phyloP scores from a whole-genome alignment of 1,140 invertebrate genomes.

The Ceratosolen fusciceps region DNA sequence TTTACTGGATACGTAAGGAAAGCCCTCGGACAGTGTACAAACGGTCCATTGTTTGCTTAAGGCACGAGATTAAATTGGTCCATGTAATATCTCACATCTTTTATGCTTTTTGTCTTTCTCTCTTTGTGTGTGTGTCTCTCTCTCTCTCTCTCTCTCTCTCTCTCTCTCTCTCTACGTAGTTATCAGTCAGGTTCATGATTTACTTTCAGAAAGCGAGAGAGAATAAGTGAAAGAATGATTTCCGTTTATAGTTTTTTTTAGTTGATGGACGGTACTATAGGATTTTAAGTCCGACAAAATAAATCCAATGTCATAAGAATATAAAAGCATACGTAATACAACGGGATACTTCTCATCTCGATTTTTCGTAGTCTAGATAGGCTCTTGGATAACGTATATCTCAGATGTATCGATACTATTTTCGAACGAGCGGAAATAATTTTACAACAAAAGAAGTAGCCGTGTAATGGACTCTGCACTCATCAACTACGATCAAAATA shows the following conservation, averaged over 20 bases:
- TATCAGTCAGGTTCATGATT: not conserved
- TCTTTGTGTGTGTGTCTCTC: slow-evolving; percentile 4
- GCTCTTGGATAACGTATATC: not conserved
- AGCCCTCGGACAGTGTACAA: slow-evolving; percentile 41
- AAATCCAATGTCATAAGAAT: too few relatives aligned
- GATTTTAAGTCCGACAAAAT: not conserved
- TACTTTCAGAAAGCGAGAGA: not conserved
- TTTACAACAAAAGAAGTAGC: too few relatives aligned
- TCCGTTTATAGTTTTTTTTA: slow-evolving; percentile 36
- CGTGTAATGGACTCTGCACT: too few relatives aligned
- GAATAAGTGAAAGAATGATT: slow-evolving; percentile 17
- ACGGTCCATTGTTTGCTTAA: slow-evolving; percentile 54
- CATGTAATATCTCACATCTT: slow-evolving; percentile 5
- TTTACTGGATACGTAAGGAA: not conserved
- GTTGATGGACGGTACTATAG: slow-evolving; percentile 21
- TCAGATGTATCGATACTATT: not conserved
- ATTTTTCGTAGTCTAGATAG: not conserved
- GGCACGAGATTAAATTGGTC: slow-evolving; percentile 44
- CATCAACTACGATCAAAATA: too few relatives aligned
- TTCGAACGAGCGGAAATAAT: too few relatives aligned
- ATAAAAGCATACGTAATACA: too few relatives aligned
- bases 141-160: not conserved
- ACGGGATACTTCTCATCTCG: not conserved
- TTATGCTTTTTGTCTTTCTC: not conserved
- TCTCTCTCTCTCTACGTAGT: not conserved